Percentiles rank a stretch among this genome's conserved stretches.
phyloP scores from a whole-genome alignment of 2,888 invertebrate species.

The Hirtodrosophila trivittata region DNA sequence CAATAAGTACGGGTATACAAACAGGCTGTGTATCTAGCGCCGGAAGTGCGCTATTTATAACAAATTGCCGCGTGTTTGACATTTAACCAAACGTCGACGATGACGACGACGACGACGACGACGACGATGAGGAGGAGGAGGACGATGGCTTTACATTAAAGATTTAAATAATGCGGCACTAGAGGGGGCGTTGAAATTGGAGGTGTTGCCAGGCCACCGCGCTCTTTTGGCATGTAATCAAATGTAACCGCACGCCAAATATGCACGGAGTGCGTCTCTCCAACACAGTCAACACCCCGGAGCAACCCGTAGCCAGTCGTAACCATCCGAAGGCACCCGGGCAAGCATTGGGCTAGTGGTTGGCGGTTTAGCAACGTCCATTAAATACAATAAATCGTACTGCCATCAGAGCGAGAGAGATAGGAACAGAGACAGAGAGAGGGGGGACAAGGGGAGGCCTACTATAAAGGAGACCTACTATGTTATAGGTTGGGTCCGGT shows the following conservation, averaged over 20 bases:
- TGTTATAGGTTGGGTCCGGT: background rate
- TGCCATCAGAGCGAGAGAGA: background rate
- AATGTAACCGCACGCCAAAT: conserved; percentile 77
- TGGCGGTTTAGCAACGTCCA: conserved; percentile 50
- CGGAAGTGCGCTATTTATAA: conserved; percentile 80
- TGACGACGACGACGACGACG: conserved; percentile 18
- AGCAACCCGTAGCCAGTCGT: background rate
- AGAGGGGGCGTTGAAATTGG: conserved; percentile 27
- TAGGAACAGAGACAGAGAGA: background rate
- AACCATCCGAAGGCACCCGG: background rate
- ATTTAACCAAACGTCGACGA: conserved; percentile 60
- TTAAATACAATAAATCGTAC: conserved; percentile 65
- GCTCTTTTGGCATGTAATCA: conserved; percentile 70
- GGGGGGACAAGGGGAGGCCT: background rate
- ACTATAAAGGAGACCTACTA: background rate
- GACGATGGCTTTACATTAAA: conserved; percentile 43
- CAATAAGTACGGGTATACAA: conserved; percentile 8
- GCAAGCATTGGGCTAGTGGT: conserved; percentile 28
- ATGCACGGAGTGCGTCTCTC: conserved; percentile 44
- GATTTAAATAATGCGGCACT: conserved; percentile 28
- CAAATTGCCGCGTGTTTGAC: conserved; percentile 75
- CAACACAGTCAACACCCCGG: too few species aligned
- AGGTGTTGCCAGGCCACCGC: conserved; percentile 33
- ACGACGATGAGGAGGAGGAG: background rate
- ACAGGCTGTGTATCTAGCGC: conserved; percentile 46